Evolutionary conservation across 2,113 vertebrate genomes (phyloP), one percentile per base, ranked within the genome.

Genomic region (Phyllostomus hastatus): DNA sequence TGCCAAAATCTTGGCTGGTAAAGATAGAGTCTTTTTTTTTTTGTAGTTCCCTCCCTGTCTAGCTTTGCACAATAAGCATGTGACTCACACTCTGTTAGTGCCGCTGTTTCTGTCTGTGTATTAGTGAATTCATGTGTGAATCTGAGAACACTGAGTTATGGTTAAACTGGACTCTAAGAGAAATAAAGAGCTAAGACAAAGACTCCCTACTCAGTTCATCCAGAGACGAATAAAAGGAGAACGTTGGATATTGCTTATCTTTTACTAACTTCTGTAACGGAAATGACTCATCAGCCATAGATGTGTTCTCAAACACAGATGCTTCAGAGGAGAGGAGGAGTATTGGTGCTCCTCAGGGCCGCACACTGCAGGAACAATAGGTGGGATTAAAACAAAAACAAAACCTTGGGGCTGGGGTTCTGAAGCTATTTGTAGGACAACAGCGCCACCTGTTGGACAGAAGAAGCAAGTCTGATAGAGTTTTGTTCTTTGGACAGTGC

Each of bases 401-500:
- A 66, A 33, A 79, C 54, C 22, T 79, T 31, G 64, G 28, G 4
- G 10, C 7, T 17, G 19, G 2, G 31, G 15, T 82, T 69, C 83
- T 41, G 52, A 73, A 50, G n/a, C 8, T 59, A 95, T 96, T 97
- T 73, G 46, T 52, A 61, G 78, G 78, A 35, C 94, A 94, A 91
- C 66, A 96, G 2, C 86, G 95, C 96, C 97, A 96, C 89, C 98
- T 88, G 35, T 82, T 97, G 97, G 97, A 67, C 0, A 80, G 73
- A 80, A 86, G 28, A 33, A 81, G 81, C 31, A 83, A 82, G 66
- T 52, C 31, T 11, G 2, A 33, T 10, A 76, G 4, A 33, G 43
- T 19, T 64, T 59, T 76, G 35, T 75, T 59, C 48, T 5, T 11
- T 33, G 46, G 22, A 50, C 46, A 26, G 24, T 31, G 33, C 87